Percentiles rank a stretch among this genome's conserved stretches.
phyloP scores from a whole-genome alignment of 1,140 invertebrate species.

The Musca domestica region DNA sequence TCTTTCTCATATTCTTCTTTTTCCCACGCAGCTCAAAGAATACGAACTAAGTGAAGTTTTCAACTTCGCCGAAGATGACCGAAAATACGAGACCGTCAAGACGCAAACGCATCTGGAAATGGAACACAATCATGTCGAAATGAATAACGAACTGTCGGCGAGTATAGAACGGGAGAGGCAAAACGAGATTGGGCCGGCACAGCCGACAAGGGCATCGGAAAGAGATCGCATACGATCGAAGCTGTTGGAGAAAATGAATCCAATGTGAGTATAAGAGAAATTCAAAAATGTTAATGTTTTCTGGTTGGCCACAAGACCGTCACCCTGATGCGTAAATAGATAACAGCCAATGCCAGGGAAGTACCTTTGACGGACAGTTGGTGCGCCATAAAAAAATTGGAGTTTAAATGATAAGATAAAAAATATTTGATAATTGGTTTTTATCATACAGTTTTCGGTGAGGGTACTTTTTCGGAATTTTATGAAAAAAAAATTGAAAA shows the following conservation, averaged over 20 bases:
- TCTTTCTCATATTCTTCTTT: constrained; percentile 10
- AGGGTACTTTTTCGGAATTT: neutral
- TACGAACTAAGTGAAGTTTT: constrained; percentile 84
- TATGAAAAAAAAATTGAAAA: no score
- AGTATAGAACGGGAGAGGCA: constrained; percentile 73
- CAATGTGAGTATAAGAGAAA: constrained; percentile 43
- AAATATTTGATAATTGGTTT: neutral
- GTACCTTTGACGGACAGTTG: neutral
- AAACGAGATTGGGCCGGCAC: constrained; percentile 26
- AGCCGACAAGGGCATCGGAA: constrained; percentile 39
- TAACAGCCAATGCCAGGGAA: neutral
- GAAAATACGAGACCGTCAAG: constrained; percentile 71
- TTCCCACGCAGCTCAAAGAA: constrained; percentile 76
- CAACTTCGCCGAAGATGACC: constrained; percentile 74
- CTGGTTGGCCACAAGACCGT: neutral
- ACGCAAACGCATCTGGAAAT: constrained; percentile 66
- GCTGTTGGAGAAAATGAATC: constrained; percentile 52
- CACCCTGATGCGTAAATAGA: no score
- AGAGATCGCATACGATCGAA: constrained; percentile 47
- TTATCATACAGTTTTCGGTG: neutral
- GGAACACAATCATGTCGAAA: constrained; percentile 60
- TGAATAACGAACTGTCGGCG: constrained; percentile 73
- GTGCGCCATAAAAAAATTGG: neutral
- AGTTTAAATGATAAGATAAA: constrained; percentile 16
- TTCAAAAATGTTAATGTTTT: neutral